A percentile compares a stretch with the other conserved stretches of the same genome.
These are phyloP conservation scores for Bujurquina vittata DNA, from an alignment of 2,113 vertebrate genomes.

Conservation along the genomic window DNA sequence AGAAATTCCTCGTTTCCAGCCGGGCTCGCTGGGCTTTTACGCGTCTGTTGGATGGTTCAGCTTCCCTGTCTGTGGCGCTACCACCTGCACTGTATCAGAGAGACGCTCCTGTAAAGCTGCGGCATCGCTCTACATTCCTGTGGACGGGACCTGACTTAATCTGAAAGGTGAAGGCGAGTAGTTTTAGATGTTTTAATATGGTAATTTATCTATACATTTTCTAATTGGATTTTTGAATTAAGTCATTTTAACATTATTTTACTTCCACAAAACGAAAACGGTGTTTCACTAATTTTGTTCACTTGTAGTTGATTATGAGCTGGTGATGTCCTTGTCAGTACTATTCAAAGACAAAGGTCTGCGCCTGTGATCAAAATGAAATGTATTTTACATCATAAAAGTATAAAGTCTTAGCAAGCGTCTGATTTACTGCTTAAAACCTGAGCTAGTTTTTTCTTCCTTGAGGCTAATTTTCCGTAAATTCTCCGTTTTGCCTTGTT, in stretches of 20 bases:
- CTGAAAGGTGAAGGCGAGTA: slow-evolving; percentile 65
- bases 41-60: slow-evolving; percentile 55
- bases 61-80: slow-evolving; percentile 35
- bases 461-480: not conserved
- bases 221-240: not conserved
- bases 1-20: not conserved
- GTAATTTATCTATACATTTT: not conserved
- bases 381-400: not conserved
- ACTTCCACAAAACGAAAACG: not conserved
- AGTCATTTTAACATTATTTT: not conserved
- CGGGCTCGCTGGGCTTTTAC: slow-evolving; percentile 38
- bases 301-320: not conserved
- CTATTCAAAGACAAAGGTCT: slow-evolving; percentile 14
- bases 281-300: not conserved
- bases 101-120: slow-evolving; percentile 54
- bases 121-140: slow-evolving; percentile 70
- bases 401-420: not conserved
- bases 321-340: not conserved
- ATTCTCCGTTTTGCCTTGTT: not conserved
- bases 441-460: not conserved
- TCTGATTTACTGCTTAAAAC: not conserved
- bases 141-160: slow-evolving; percentile 54
- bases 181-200: not conserved
- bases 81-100: slow-evolving; percentile 61
- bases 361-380: not conserved